phyloP scores from a whole-genome alignment of 2,888 invertebrate species.

The Drosophila testacea region DNA sequence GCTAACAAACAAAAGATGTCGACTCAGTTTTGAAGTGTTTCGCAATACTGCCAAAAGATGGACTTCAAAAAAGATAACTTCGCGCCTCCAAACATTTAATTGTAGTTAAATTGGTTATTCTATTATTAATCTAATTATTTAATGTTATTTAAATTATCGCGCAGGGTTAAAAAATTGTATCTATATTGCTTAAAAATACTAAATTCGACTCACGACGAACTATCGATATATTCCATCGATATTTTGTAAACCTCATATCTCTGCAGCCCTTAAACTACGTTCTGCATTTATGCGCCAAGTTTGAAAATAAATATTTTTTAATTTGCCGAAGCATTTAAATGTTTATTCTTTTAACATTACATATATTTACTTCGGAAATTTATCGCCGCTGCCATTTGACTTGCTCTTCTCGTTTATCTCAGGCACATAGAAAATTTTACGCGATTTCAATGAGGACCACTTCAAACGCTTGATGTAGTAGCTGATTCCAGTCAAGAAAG shows the following conservation, averaged over 20 bases:
- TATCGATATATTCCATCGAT: not conserved
- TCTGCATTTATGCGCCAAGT: not conserved
- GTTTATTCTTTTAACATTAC: not conserved
- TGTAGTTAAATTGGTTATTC: no score
- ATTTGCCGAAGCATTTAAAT: slow-evolving; percentile 1
- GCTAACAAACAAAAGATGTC: no score
- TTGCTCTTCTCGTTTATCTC: slow-evolving; percentile 59
- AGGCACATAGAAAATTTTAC: slow-evolving; percentile 93
- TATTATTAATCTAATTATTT: no score
- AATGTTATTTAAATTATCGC: no score
- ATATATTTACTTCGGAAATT: slow-evolving; percentile 14
- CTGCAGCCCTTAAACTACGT: slow-evolving; percentile 1
- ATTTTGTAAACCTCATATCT: not conserved
- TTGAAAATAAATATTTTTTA: not conserved
- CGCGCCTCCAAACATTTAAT: no score
- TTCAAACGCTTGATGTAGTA: slow-evolving; percentile 95
- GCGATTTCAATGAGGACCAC: slow-evolving; percentile 92
- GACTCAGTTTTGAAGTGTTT: no score
- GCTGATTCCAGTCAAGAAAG: slow-evolving; percentile 87
- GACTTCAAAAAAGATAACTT: no score
- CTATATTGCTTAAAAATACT: not conserved
- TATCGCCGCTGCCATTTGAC: slow-evolving; percentile 6
- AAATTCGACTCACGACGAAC: not conserved
- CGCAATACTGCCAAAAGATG: no score
- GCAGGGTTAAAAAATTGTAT: no score